Base-by-base conservation (phyloP, 2,113 vertebrate species). In the Corythornis cristatus region DNA sequence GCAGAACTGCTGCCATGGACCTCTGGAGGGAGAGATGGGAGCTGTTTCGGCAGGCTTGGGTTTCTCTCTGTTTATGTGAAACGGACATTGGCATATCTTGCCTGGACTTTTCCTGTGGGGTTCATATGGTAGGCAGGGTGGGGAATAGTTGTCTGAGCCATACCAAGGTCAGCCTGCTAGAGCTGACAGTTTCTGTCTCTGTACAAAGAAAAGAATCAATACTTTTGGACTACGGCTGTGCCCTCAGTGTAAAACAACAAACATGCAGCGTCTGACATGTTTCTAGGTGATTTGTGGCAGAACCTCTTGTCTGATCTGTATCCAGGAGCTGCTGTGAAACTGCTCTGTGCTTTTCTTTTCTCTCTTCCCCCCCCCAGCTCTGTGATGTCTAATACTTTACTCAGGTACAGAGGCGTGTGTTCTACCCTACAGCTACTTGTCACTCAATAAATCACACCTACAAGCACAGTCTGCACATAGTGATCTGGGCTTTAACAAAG, bases 121-220 rank as follows among this genome's bases (percentile, higher is more conserved):
- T 98, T 98, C 98, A 97, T 98, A 98, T 97, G 94, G 97, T 97
- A 97, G 97, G 97, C 97, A 98, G 98, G 97, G 98, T 97, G 97
- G 98, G 98, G 98, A 99, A 98, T 99, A 98, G 98, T 98, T 99
- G 99, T 99, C 98, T 98, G 97, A 95, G 87, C 98, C 98, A 98
- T 98, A 98, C 98, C 98, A 98, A 99, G 99, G 99, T 99, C 99
- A 98, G 98, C 97, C 98, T 98, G 98, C 98, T 98, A 98, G 95
- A 98, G 98, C 98, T 99, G 99, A 99, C 99, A 99, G 98, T 98
- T 99, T 99, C 98, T 99, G 98, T 98, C 98, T 99, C 98, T 97
- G 98, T 98, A 99, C 99, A 99, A 99, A 98, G 98, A 97, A 98
- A 98, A 98, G 99, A 99, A 99, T 99, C 99, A 99, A 99, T 99